Evolutionary conservation across 2,797 vertebrate species (phyloP).

Genomic region (Coregonus ussuriensis): DNA sequence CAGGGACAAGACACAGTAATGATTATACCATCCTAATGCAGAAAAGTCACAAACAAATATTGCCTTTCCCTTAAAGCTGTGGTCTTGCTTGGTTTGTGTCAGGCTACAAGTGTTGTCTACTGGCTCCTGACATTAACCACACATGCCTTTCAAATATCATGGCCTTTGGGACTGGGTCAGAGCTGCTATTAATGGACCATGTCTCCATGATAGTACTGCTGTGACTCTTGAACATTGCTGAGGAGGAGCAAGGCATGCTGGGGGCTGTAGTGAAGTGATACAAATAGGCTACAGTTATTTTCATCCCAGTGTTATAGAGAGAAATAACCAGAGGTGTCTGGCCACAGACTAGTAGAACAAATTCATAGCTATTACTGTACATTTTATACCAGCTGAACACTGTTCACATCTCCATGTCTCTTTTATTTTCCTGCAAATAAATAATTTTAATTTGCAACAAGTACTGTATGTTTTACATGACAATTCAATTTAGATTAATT

Average conservation of each 20-base stretch:
- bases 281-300: not conserved
- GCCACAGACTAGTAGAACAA: not conserved
- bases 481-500: not conserved
- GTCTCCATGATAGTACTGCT: slow-evolving; percentile 62
- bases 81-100: slow-evolving; percentile 40
- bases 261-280: slow-evolving; percentile 6
- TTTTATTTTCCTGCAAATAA: not conserved
- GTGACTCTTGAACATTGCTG: slow-evolving; percentile 26
- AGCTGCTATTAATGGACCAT: slow-evolving; percentile 75
- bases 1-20: not conserved
- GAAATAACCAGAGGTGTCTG: not conserved
- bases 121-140: slow-evolving; percentile 74
- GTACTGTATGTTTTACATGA: not conserved
- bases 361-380: not conserved
- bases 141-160: slow-evolving; percentile 83
- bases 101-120: slow-evolving; percentile 59
- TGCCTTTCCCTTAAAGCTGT: slow-evolving; percentile 27
- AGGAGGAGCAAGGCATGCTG: slow-evolving; percentile 1
- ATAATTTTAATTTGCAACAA: not conserved
- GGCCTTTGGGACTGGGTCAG: slow-evolving; percentile 80
- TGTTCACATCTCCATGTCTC: too few relatives aligned
- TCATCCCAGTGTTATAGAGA: not conserved
- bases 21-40: slow-evolving; percentile 17
- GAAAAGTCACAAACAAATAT: slow-evolving; percentile 32
- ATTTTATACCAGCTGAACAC: not conserved